phyloP scores from a whole-genome alignment of 1,140 invertebrate genomes.

The Papilio glaucus region DNA sequence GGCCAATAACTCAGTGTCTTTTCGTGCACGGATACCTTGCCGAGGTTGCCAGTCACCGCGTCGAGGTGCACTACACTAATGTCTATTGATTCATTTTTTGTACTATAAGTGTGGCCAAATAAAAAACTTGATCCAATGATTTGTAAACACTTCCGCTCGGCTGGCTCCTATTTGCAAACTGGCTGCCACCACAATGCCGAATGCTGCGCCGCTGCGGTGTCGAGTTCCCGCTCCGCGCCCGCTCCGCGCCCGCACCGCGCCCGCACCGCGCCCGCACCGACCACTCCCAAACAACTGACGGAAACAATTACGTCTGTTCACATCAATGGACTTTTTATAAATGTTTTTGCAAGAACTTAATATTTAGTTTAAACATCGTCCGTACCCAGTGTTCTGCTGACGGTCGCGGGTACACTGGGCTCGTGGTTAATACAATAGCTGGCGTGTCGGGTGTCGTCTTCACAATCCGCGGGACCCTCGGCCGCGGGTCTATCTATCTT shows the following conservation, averaged over 20 bases:
- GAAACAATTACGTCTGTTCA: constrained; percentile 21
- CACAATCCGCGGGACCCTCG: too few species aligned
- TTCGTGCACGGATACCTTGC: too few species aligned
- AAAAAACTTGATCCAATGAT: background rate
- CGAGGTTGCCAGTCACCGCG: too few species aligned
- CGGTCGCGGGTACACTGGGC: too few species aligned
- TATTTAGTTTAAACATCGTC: constrained; percentile 15
- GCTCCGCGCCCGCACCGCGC: background rate
- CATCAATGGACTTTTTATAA: constrained; percentile 15
- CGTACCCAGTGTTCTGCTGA: background rate
- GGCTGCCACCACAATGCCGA: too few species aligned
- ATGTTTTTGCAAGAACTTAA: constrained; percentile 5
- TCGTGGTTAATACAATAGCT: too few species aligned
- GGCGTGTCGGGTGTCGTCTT: too few species aligned
- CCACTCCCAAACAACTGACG: constrained; percentile 27
- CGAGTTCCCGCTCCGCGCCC: background rate
- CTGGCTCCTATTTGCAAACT: background rate
- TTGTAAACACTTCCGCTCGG: background rate
- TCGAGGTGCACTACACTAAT: too few species aligned
- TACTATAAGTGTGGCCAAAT: too few species aligned
- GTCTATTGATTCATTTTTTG: too few species aligned
- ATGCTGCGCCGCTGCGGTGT: background rate
- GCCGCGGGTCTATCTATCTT: too few species aligned
- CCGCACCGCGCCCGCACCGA: background rate
- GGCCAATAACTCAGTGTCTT: background rate